Conservation (phyloP, 2,888 invertebrate genomes). For the Oscheius myriophilus region DNA sequence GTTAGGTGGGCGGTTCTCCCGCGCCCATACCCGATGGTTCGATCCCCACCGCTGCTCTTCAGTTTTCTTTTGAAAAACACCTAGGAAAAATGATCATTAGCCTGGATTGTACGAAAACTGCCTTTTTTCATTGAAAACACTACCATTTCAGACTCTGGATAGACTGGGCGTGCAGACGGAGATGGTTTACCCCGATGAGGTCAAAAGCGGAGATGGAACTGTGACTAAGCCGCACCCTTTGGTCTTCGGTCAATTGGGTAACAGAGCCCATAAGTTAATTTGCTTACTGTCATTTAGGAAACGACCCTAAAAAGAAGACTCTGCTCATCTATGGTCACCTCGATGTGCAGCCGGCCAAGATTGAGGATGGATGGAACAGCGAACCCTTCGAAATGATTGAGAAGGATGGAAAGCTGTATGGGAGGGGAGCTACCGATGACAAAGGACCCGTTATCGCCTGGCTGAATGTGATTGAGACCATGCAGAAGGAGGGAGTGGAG, state of each 20-base stretch:
- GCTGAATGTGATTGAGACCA: constrained; percentile 91
- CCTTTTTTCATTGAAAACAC: too few relatives aligned
- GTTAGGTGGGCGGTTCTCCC: too few relatives aligned
- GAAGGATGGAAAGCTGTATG: constrained; percentile 86
- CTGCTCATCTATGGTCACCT: constrained; percentile 94
- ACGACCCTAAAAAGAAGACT: constrained; percentile 86
- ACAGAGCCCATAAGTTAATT: too few relatives aligned
- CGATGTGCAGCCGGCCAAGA: constrained; percentile 94
- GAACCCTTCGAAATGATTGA: constrained; percentile 93
- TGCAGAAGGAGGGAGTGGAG: constrained; percentile 59
- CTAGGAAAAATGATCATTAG: too few relatives aligned
- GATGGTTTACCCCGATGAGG: constrained; percentile 56
- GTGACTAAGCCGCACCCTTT: constrained; percentile 59
- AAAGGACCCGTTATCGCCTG: constrained; percentile 92
- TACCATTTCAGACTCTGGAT: constrained; percentile 46
- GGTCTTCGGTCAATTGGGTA: constrained; percentile 74
- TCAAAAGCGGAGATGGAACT: constrained; percentile 38
- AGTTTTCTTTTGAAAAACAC: too few relatives aligned
- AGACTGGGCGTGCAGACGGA: constrained; percentile 57
- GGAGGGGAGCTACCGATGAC: constrained; percentile 88
- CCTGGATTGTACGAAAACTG: too few relatives aligned
- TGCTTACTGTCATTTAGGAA: constrained; percentile 74
- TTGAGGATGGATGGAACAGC: constrained; percentile 85
- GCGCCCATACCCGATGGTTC: too few relatives aligned
- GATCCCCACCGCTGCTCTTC: too few relatives aligned